These are phyloP conservation scores for Bhutanitis thaidina DNA, from an alignment of 2,888 invertebrate genomes.

Conservation along the genomic window DNA sequence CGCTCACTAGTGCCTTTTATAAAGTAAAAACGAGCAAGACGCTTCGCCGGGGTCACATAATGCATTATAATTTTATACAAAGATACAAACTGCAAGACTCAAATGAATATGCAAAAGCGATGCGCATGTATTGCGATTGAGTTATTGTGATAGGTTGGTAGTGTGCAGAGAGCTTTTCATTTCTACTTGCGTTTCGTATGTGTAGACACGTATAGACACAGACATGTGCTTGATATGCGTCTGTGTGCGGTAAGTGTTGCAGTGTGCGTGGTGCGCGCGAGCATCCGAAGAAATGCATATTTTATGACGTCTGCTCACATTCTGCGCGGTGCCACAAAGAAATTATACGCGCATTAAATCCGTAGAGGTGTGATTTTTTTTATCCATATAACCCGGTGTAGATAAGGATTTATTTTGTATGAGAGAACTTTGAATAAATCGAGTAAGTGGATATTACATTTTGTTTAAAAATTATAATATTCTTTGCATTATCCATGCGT, in stretches of 20 bases:
- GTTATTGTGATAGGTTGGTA: conserved; percentile 60
- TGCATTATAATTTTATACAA: conserved; percentile 80
- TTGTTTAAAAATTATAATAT: background rate
- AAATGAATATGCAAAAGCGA: conserved; percentile 76
- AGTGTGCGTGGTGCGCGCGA: conserved; percentile 35
- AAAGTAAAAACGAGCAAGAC: conserved; percentile 45
- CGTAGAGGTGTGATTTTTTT: conserved; percentile 66
- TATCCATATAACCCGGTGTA: conserved; percentile 27
- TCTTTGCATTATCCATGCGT: too few relatives aligned
- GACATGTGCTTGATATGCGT: conserved; percentile 17
- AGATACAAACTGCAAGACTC: conserved; percentile 70
- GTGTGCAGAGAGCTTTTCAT: conserved; percentile 43
- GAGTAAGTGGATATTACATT: background rate
- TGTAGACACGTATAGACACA: conserved; percentile 25
- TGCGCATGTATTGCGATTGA: conserved; percentile 68
- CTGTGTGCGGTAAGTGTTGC: conserved; percentile 24
- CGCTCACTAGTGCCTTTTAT: conserved; percentile 35
- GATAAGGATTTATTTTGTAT: conserved; percentile 13
- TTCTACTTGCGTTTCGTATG: conserved; percentile 23
- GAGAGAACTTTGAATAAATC: background rate
- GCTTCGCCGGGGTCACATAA: conserved; percentile 60
- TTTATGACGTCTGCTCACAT: conserved; percentile 79
- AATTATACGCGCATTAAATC: conserved; percentile 80
- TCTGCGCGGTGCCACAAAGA: conserved; percentile 80
- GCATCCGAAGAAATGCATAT: conserved; percentile 76